These are phyloP conservation scores for Propithecus perrieri DNA, from an alignment of 2,797 vertebrate genomes.

Conservation along the genomic window DNA sequence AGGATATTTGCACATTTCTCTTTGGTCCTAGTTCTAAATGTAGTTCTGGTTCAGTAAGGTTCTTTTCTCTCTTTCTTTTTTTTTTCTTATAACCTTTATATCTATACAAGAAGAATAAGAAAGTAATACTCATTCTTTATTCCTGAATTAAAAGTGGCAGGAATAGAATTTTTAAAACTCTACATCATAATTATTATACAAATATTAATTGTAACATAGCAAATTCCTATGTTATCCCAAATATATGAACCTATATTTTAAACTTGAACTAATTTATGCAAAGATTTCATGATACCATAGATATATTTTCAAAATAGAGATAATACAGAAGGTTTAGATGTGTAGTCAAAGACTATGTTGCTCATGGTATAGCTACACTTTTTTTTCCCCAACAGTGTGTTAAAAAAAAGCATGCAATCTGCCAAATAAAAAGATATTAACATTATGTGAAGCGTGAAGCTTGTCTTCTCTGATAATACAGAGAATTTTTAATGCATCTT, in stretches of 20 bases:
- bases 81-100: conserved; percentile 10
- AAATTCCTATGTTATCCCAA: neutral
- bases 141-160: conserved; percentile 39
- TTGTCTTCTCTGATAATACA: neutral
- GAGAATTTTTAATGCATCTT: neutral
- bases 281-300: neutral
- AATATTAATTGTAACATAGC: neutral
- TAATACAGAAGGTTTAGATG: neutral
- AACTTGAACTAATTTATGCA: neutral
- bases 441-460: neutral
- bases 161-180: neutral
- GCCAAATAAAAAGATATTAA: conserved; percentile 29
- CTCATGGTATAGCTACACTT: neutral
- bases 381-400: neutral
- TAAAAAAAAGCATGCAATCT: neutral
- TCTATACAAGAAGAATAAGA: neutral
- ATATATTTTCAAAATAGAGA: conserved; percentile 5
- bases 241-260: conserved; percentile 12
- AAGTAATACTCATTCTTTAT: conserved; percentile 39
- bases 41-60: conserved; percentile 24
- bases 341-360: neutral
- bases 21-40: conserved; percentile 55
- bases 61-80: conserved; percentile 29
- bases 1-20: conserved; percentile 67
- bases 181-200: neutral